These are phyloP conservation scores for Vanessa tameamea DNA, from an alignment of 1,140 invertebrate genomes.

Conservation along the genomic window DNA sequence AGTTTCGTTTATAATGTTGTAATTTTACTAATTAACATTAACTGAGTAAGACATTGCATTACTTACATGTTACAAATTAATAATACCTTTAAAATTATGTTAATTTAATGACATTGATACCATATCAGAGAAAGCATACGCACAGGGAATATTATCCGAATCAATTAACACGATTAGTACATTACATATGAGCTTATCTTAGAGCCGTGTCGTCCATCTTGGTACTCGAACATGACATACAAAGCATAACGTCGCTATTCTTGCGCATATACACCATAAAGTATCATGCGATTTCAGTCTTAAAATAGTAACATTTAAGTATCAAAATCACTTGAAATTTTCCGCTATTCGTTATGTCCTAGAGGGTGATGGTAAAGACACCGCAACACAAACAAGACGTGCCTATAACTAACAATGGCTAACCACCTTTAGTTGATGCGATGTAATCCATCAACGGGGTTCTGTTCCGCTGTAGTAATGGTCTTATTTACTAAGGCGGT, in stretches of 20 bases:
- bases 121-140: slow-evolving; percentile 8
- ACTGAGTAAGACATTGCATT: not conserved
- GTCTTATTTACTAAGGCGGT: slow-evolving; percentile 11
- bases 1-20: too few species aligned
- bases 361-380: slow-evolving; percentile 11
- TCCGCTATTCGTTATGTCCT: not conserved
- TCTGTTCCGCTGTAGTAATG: slow-evolving; percentile 14
- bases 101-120: slow-evolving; percentile 5
- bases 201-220: slow-evolving; percentile 32
- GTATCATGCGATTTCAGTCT: not conserved
- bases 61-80: not conserved
- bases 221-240: slow-evolving; percentile 39
- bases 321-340: slow-evolving; percentile 1
- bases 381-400: slow-evolving; percentile 32
- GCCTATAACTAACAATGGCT: slow-evolving; percentile 36
- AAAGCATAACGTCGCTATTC: slow-evolving; percentile 10
- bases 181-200: slow-evolving; percentile 37
- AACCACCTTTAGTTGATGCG: slow-evolving; percentile 33
- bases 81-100: not conserved
- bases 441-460: slow-evolving; percentile 23
- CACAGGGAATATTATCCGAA: slow-evolving; percentile 33
- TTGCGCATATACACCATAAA: slow-evolving; percentile 1
- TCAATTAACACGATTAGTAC: slow-evolving; percentile 42
- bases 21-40: too few species aligned
- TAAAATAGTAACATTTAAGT: not conserved